These are phyloP conservation scores for Tragelaphus oryx DNA, from an alignment of 2,797 vertebrate genomes.

Conservation along the genomic window DNA sequence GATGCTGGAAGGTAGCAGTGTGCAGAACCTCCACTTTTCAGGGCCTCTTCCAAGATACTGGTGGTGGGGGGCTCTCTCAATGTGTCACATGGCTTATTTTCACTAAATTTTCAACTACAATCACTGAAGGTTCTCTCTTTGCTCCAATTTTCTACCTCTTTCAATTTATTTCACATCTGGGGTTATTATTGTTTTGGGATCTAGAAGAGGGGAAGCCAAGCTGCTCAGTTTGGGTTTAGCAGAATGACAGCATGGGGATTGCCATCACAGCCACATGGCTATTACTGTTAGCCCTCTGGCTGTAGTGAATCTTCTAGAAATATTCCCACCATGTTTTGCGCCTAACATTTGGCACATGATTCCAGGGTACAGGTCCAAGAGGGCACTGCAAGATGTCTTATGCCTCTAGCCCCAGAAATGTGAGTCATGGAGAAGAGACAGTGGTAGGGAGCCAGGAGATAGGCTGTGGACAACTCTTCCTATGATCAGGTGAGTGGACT, in stretches of 20 bases:
- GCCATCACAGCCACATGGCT: background rate
- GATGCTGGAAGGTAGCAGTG: background rate
- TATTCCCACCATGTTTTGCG: background rate
- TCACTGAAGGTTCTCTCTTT: background rate
- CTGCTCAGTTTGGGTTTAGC: background rate
- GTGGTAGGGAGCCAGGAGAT: background rate
- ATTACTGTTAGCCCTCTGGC: background rate
- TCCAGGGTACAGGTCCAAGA: background rate
- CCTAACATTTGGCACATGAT: background rate
- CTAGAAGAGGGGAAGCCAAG: background rate
- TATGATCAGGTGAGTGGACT: background rate
- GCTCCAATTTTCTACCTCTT: background rate
- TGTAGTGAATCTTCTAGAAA: background rate
- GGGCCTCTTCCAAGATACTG: background rate
- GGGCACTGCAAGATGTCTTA: background rate
- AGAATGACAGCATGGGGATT: background rate
- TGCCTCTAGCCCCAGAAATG: background rate
- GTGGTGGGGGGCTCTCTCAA: no score
- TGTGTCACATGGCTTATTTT: background rate
- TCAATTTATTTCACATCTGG: background rate
- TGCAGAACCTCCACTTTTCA: accelerated
- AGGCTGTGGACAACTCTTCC: background rate
- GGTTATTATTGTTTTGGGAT: background rate
- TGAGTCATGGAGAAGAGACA: no score
- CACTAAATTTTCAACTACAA: background rate